Evolutionary conservation across 2,797 vertebrate species (phyloP).

Genomic region (Neoniphon sammara): DNA sequence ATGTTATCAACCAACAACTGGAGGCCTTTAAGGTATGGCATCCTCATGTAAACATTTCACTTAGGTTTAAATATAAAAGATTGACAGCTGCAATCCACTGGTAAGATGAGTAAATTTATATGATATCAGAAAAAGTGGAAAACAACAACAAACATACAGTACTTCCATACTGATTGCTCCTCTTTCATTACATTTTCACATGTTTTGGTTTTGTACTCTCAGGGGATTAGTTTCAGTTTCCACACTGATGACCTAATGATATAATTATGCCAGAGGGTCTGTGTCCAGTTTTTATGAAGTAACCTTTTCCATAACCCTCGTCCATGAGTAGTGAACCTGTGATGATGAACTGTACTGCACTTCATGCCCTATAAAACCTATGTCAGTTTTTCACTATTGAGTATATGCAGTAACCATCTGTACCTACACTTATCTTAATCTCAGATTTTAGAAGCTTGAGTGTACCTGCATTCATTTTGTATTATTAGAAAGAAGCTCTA

Average conservation of each 20-base stretch:
- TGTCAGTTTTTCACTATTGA: not conserved
- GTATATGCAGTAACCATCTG: not conserved
- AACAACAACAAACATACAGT: not conserved
- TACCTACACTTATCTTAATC: not conserved
- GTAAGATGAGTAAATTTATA: not conserved
- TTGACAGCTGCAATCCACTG: not conserved
- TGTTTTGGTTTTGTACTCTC: constrained; percentile 25
- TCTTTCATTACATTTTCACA: constrained; percentile 17
- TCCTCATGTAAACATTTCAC: not conserved
- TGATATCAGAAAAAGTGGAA: not conserved
- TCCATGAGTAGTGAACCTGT: constrained; percentile 10
- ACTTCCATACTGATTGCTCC: not conserved
- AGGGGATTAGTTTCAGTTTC: constrained; percentile 11
- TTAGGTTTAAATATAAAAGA: not conserved
- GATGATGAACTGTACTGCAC: not conserved
- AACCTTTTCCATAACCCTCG: constrained; percentile 1
- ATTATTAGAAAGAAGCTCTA: not conserved
- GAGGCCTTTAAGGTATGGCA: constrained; percentile 92
- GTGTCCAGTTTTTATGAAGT: not conserved
- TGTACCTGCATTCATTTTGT: not conserved
- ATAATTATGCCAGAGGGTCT: constrained; percentile 13
- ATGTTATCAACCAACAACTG: constrained; percentile 94
- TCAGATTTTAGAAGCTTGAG: no score
- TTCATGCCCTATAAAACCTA: no score
- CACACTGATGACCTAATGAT: constrained; percentile 23